Percentiles rank a stretch among this genome's conserved stretches.
Evolutionary conservation across 2,797 vertebrate genomes (phyloP).

Genomic region (Myotis myotis): DNA sequence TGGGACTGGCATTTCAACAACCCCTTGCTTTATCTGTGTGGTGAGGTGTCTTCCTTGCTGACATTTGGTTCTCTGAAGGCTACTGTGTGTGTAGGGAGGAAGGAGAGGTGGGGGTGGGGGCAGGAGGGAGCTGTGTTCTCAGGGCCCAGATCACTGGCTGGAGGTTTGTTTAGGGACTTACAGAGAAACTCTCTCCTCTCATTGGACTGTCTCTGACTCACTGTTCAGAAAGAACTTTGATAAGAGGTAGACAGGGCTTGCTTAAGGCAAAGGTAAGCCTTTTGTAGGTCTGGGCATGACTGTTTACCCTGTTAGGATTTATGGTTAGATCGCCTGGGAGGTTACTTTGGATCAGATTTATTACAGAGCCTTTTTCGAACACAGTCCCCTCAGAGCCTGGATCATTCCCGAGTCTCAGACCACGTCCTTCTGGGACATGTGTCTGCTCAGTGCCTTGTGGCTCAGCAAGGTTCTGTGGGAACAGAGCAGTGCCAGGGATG

Average conservation of each 20-base stretch:
- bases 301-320: background rate
- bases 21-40: background rate
- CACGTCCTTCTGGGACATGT: accelerated
- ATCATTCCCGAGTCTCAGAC: background rate
- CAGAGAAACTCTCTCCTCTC: background rate
- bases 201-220: background rate
- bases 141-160: background rate
- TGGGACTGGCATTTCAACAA: background rate
- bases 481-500: background rate
- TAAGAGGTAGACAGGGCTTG: background rate
- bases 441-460: background rate
- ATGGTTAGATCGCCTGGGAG: background rate
- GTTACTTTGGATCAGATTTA: background rate
- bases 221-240: background rate
- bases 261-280: background rate
- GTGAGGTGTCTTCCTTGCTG: background rate
- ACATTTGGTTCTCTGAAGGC: background rate
- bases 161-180: background rate
- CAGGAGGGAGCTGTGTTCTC: background rate
- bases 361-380: background rate
- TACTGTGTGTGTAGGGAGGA: background rate
- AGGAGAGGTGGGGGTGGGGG: accelerated
- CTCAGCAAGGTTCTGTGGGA: background rate
- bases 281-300: background rate
- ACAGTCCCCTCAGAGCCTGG: background rate